Evolutionary conservation across 1,140 invertebrate genomes (phyloP).

Genomic region (Plutomurus gul): DNA sequence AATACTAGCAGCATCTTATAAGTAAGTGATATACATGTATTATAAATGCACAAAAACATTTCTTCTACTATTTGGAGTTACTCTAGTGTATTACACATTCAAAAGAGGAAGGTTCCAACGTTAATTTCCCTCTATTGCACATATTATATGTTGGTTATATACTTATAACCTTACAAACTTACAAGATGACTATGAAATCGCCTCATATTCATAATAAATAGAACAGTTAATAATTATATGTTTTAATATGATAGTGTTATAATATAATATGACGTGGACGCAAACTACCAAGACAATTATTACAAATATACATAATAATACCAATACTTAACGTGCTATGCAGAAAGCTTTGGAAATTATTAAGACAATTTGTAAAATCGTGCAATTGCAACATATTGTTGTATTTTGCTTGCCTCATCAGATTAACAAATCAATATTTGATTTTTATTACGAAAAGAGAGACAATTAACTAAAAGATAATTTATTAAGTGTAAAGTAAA

Average conservation of each 20-base stretch:
- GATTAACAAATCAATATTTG: constrained; percentile 20
- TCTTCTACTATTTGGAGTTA: no score
- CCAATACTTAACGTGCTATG: background rate
- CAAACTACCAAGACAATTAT: background rate
- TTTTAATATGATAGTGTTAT: background rate
- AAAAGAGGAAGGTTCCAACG: no score
- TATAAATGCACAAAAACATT: no score
- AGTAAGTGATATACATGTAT: no score
- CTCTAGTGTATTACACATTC: no score
- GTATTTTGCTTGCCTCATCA: constrained; percentile 25
- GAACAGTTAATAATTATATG: background rate
- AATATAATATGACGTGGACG: background rate
- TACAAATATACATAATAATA: background rate
- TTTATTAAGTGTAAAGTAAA: background rate
- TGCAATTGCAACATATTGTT: constrained; percentile 4
- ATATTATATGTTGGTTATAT: no score
- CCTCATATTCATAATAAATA: background rate
- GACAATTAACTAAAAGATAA: background rate
- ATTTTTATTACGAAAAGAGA: constrained; percentile 26
- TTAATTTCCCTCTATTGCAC: no score
- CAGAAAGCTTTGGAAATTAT: background rate
- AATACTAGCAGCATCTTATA: no score
- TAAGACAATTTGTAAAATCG: constrained; percentile 1
- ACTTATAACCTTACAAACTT: no score
- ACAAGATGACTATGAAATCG: background rate